Base-by-base conservation (phyloP, 2,888 invertebrate species). In the Pasiphila rectangulata region DNA sequence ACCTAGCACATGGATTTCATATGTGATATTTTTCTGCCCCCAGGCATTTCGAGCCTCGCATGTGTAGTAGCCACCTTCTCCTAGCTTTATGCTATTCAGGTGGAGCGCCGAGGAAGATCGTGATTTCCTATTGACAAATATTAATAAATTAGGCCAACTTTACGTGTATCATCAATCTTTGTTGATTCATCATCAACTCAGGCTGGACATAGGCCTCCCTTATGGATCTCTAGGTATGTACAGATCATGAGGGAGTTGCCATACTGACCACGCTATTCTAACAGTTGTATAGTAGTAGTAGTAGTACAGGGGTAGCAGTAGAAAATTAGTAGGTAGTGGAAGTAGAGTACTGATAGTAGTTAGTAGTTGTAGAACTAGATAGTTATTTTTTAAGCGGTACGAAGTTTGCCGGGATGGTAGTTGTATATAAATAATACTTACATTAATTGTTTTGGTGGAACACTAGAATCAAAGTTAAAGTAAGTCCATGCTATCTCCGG, bases 401-500 rank as follows among this genome's bases (percentile, higher is more conserved):
- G n/a, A n/a, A n/a, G n/a, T n/a, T n/a, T n/a, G n/a, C n/a, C n/a
- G n/a, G n/a, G n/a, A n/a, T n/a, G n/a, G n/a, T n/a, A n/a, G n/a
- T n/a, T n/a, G 2, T 9, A 34, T 19, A n/a, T 9, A 20, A 29
- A 6, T 13, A 30, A 13, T 13, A 40, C 38, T 40, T 9, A 49
- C 45, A 12, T 6, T 17, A 45, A 16, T 32, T 20, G 24, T 32
- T 37, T 50, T 15, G 44, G 25, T 5, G 29, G 23, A 16, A 45
- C 36, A 5, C 3, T 37, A 4, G 41, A 7, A 23, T 41, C 7
- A 13, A 41, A 50, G 9, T 13, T 50, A 7, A 12, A 21, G 10
- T 41, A 37, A 3, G 32, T 21, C 49, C 49, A 50, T 37, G 16
- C 21, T 0, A 36, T 66, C 0, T 24, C 46, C 1, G 82, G 82